Base-by-base conservation (phyloP, 2,797 vertebrate genomes). In the Liasis olivaceus region DNA sequence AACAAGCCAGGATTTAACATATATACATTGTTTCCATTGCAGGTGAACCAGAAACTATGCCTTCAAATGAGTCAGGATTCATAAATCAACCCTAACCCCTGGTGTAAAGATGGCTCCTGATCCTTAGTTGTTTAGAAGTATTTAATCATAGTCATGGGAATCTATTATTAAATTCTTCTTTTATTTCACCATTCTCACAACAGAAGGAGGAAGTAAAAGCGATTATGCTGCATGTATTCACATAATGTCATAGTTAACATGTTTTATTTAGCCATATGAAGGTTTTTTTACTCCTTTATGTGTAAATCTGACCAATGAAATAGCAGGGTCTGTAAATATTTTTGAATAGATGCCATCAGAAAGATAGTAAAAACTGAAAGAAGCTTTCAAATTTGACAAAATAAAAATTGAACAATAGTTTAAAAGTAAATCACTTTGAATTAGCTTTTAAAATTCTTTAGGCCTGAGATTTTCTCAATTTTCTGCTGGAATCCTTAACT, bases 271-370 rank as follows among this genome's bases (percentile, higher is more conserved):
- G 28, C 63, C 88, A 89, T 81, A 24, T 81, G 72, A 81, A 66
- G 17, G 20, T 12, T 56, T 31, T n/a, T 64, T 54, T 62, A 63
- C 20, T 14, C 20, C 20, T 31, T 58, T 54, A 54, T 56, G 47
- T 89, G 51, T n/a, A 56, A 58, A 72, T n/a, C 51, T 20, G 28
- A 36, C 17, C 24, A 13, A 95, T 96, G 95, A 94, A 86, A 31
- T 66, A 64, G 56, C 89, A 93, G 42, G 36, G 60, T 42, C 60
- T 94, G 1, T 93, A 85, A 36, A 7, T 94, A 95, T 97, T 97
- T 97, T 94, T 98, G 97, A 96, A 92, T 94, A 91, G 95, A 95
- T 93, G 94, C 92, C 94, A 91, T 96, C 95, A 91, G 85, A 85
- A 86, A 8, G 86, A 92, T 22, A 92, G 90, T 26, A 42, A 66